Evolutionary conservation across 2,797 vertebrate genomes (phyloP), one percentile per base, ranked within the genome.

Genomic region (Eutrigla gurnardus): DNA sequence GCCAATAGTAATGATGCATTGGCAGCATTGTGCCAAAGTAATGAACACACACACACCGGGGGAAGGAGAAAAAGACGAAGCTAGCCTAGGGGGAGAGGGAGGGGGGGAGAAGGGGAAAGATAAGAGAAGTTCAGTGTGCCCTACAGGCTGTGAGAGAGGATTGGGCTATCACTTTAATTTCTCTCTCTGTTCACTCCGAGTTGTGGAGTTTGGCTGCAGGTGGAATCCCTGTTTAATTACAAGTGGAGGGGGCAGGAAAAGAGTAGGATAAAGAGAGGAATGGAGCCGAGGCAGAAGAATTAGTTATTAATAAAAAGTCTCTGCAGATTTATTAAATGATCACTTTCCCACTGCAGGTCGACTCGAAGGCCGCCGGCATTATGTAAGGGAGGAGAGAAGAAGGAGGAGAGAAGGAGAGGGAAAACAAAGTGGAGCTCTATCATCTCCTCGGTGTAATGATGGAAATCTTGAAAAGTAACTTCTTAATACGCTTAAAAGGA

Each of bases 291-390:
- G 88, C 83, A 69, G 82, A 75, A 82, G 84, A 92, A 93, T 93
- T 92, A 92, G 91, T 86, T 85, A 82, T 85, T 92, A 91, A 93
- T 93, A 91, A 90, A 42, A 93, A 84, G 81, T 89, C 86, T 83
- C 76, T 77, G 81, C 90, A 66, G 85, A 89, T 91, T 91, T 91
- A 90, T 87, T 88, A 91, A 89, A 93, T 82, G 89, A 91, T 92
- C 81, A 74, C 75, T 90, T 91, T 90, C 78, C 74, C 65, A 77
- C 81, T 73, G 71, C 83, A 81, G 80, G 88, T 85, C 80, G 79
- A 82, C 75, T 86, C 43, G 4, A 69, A 63, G 67, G 84, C 90
- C 68, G 14, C 63, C 80, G 84, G 86, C 82, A 14, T 69, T 67
- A 46, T 73, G 59, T 74, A 77, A 82, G 73, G 57, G 74, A 73